phyloP scores from a whole-genome alignment of 2,888 invertebrate species.

The Trimorus sp. region DNA sequence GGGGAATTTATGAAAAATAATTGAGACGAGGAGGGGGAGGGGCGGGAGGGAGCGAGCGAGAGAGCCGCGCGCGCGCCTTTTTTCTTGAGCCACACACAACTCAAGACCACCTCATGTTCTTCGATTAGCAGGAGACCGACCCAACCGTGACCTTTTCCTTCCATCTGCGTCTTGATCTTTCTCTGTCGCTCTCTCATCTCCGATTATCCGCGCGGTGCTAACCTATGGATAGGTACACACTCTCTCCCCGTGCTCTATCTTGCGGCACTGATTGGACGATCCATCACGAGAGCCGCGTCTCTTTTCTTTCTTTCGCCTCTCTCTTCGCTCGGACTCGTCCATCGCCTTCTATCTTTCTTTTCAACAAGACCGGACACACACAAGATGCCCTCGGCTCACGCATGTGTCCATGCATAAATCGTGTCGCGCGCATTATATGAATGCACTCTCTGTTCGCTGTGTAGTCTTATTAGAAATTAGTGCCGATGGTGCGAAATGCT shows the following conservation, averaged over 20 bases:
- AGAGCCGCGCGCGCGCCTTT: conserved; percentile 66
- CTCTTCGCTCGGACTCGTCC: conserved; percentile 64
- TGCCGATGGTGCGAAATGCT: conserved; percentile 8
- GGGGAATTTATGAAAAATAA: conserved; percentile 67
- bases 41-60: not conserved
- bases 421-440: conserved; percentile 53
- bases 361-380: conserved; percentile 57
- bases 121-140: conserved; percentile 81
- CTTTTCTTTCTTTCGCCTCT: conserved; percentile 67
- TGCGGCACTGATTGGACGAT: conserved; percentile 84
- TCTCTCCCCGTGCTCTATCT: conserved; percentile 80
- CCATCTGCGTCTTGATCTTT: conserved; percentile 70
- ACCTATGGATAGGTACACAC: conserved; percentile 73
- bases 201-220: conserved; percentile 68
- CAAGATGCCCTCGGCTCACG: conserved; percentile 59
- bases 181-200: conserved; percentile 70
- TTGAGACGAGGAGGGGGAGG: conserved; percentile 49
- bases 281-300: conserved; percentile 82
- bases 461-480: conserved; percentile 39
- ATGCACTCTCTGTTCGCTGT: conserved; percentile 18
- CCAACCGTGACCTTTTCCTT: conserved; percentile 80
- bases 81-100: conserved; percentile 68
- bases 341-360: conserved; percentile 65
- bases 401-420: conserved; percentile 64
- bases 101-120: conserved; percentile 76